Conservation (phyloP, 2,113 vertebrate species). For the Poeciliopsis retropinna region DNA sequence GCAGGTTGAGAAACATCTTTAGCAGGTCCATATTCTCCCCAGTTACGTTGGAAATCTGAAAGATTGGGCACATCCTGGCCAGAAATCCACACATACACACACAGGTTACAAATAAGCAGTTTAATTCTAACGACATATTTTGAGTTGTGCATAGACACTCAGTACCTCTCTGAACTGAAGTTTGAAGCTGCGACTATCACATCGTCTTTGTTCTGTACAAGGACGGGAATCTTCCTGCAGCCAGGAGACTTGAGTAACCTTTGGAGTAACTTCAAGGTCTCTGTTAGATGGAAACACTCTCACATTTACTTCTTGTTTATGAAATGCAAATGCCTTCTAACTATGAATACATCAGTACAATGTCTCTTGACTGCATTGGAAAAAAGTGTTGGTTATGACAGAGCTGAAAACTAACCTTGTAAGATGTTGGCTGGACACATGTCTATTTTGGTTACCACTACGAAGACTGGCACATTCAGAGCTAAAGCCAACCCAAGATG, state of each 20-base stretch:
- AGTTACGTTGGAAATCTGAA: conserved; percentile 97
- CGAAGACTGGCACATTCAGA: conserved; percentile 96
- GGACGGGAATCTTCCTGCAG: conserved; percentile 97
- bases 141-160: not conserved
- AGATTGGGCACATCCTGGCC: conserved; percentile 96
- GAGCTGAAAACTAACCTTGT: conserved; percentile 84
- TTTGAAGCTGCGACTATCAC: conserved; percentile 98
- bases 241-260: conserved; percentile 97
- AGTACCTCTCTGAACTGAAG: conserved; percentile 97
- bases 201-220: conserved; percentile 97
- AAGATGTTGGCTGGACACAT: conserved; percentile 99
- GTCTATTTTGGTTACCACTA: conserved; percentile 98
- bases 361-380: not conserved
- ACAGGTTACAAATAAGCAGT: not conserved
- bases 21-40: conserved; percentile 97
- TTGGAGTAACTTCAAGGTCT: conserved; percentile 96
- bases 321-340: not conserved
- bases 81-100: conserved; percentile 8
- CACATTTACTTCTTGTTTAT: not conserved
- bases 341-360: not conserved
- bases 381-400: not conserved
- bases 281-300: conserved; percentile 74
- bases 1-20: conserved; percentile 98
- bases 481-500: conserved; percentile 95
- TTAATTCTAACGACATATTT: not conserved